phyloP scores from a whole-genome alignment of 37 sponge, comb jelly and placozoan genomes.

The Diacarnus erythraeanus region DNA sequence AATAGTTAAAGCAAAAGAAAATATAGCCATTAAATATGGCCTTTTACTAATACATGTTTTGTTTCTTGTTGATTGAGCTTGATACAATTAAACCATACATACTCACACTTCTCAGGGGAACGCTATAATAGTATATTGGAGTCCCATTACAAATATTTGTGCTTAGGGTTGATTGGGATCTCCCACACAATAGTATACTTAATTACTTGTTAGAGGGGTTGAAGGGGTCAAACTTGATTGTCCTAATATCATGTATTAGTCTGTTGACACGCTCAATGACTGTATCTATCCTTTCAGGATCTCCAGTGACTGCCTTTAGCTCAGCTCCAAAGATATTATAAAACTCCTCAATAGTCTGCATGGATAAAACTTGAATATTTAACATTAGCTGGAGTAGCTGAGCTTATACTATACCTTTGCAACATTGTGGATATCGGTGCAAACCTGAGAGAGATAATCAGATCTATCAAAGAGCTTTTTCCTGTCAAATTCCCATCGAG shows the following conservation, averaged over 20 bases:
- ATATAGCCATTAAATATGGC: too few relatives aligned
- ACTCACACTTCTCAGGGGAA: background rate
- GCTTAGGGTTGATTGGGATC: background rate
- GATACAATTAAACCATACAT: background rate
- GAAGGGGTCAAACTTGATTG: constrained; percentile 88
- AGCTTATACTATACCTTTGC: constrained; percentile 65
- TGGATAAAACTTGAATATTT: background rate
- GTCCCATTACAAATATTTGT: background rate
- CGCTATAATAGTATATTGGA: background rate
- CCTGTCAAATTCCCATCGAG: constrained; percentile 99
- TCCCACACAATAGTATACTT: too few relatives aligned
- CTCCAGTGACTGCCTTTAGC: constrained; percentile 98
- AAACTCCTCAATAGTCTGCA: constrained; percentile 94
- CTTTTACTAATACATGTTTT: too few relatives aligned
- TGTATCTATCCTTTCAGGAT: constrained; percentile 80
- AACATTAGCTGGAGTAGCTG: background rate
- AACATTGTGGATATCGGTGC: constrained; percentile 85
- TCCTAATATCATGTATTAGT: constrained; percentile 72
- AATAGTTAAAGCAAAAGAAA: too few relatives aligned
- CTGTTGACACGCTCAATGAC: constrained; percentile 81
- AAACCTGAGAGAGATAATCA: constrained; percentile 90
- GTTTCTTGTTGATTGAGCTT: too few relatives aligned
- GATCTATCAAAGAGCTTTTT: constrained; percentile 90
- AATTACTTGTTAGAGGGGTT: constrained; percentile 54
- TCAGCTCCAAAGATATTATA: constrained; percentile 99